phyloP scores from a whole-genome alignment of 2,888 invertebrate species.

The Phaonia tiefii region DNA sequence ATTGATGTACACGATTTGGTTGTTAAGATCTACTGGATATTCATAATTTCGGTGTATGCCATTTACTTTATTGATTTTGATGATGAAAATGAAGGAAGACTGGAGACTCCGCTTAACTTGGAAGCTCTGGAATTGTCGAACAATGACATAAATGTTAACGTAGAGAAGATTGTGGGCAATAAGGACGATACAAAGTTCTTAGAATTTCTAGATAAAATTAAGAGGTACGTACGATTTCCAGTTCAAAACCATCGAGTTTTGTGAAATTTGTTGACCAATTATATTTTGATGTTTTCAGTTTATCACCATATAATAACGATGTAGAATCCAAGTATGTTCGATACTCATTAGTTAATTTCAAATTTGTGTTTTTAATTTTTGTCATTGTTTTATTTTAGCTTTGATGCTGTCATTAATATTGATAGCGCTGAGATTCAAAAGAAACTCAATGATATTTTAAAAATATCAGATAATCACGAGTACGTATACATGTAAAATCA shows the following conservation, averaged over 20 bases:
- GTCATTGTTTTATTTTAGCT: conserved; percentile 46
- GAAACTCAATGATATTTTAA: conserved; percentile 75
- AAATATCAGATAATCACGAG: conserved; percentile 73
- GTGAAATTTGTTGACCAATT: background rate
- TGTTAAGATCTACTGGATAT: conserved; percentile 79
- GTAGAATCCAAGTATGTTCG: conserved; percentile 73
- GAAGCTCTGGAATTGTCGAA: conserved; percentile 75
- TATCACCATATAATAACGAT: conserved; percentile 75
- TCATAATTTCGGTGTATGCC: conserved; percentile 78
- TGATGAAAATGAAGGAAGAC: conserved; percentile 64
- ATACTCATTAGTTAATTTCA: too few relatives aligned
- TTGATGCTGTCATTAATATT: conserved; percentile 69
- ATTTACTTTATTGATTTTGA: conserved; percentile 78
- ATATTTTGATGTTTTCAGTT: conserved; percentile 67
- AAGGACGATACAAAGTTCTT: conserved; percentile 78
- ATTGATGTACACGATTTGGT: conserved; percentile 78
- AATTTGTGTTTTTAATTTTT: background rate
- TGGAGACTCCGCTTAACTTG: conserved; percentile 70
- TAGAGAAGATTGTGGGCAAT: conserved; percentile 75
- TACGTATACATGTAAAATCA: too few relatives aligned
- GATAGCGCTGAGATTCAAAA: conserved; percentile 76
- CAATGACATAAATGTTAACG: conserved; percentile 76
- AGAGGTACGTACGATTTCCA: conserved; percentile 68
- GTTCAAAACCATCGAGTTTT: too few relatives aligned
- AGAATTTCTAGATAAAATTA: conserved; percentile 76